These are phyloP conservation scores for Cynopterus brachyotis DNA, from an alignment of 2,113 vertebrate species.

Conservation along the genomic window DNA sequence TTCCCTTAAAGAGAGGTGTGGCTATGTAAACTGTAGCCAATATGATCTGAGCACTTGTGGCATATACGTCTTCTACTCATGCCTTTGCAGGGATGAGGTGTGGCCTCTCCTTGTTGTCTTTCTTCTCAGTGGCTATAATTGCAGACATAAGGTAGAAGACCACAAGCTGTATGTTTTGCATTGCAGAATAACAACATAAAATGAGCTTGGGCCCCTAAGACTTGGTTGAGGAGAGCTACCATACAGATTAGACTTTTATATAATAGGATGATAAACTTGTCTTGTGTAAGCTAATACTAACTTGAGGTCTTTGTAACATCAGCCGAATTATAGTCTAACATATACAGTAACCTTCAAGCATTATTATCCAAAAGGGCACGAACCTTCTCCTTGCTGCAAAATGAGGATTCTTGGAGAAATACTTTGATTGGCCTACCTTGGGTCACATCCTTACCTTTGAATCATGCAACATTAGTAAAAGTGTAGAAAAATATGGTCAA, in stretches of 20 bases:
- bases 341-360: neutral
- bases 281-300: neutral
- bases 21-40: neutral
- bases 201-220: neutral
- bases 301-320: neutral
- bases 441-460: neutral
- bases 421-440: neutral
- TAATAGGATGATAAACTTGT: neutral
- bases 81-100: neutral
- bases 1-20: neutral
- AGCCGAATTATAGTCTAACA: neutral
- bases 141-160: neutral
- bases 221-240: neutral
- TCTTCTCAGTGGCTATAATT: neutral
- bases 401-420: neutral
- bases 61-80: neutral
- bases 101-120: neutral
- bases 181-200: neutral
- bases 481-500: neutral
- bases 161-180: neutral
- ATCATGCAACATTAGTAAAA: neutral
- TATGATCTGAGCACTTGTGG: neutral
- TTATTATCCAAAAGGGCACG: neutral
- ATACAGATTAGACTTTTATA: neutral
- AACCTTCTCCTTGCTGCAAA: neutral